Evolutionary conservation across 2,797 vertebrate species (phyloP).

Genomic region (Lindbergichthys nudifrons): DNA sequence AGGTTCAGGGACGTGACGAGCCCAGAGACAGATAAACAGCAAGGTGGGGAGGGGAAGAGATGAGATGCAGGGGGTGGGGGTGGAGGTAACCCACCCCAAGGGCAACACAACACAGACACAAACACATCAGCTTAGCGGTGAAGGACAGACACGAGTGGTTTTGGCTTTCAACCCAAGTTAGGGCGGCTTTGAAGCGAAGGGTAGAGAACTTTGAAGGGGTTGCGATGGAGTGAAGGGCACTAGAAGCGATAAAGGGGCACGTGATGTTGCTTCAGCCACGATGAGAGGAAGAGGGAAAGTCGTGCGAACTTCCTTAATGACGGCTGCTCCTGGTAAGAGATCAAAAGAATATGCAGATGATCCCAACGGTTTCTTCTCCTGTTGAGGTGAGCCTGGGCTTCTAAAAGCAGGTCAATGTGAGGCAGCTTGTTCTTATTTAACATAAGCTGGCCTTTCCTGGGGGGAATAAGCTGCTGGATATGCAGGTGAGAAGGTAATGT

Average conservation of each 20-base stretch:
- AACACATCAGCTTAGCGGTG: slow-evolving; percentile 60
- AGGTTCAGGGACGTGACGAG: slow-evolving; percentile 77
- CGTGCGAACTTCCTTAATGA: slow-evolving; percentile 71
- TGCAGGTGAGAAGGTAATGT: slow-evolving; percentile 32
- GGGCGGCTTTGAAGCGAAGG: slow-evolving; percentile 57
- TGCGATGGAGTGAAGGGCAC: slow-evolving; percentile 35
- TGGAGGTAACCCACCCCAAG: slow-evolving; percentile 70
- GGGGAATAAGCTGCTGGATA: slow-evolving; percentile 6
- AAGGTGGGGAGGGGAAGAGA: slow-evolving; percentile 68
- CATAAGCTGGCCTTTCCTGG: slow-evolving; percentile 29
- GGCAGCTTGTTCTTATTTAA: slow-evolving; percentile 31
- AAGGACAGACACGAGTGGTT: slow-evolving; percentile 66
- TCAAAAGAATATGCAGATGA: slow-evolving; percentile 79
- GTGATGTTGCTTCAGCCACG: slow-evolving; percentile 24
- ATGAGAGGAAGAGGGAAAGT: slow-evolving; percentile 26
- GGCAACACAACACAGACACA: slow-evolving; percentile 68
- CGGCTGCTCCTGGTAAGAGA: slow-evolving; percentile 54
- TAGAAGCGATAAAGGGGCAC: slow-evolving; percentile 10
- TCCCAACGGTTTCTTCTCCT: slow-evolving; percentile 46
- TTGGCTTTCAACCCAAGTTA: slow-evolving; percentile 60
- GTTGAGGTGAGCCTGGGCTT: slow-evolving; percentile 53
- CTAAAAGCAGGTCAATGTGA: slow-evolving; percentile 70
- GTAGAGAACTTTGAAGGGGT: slow-evolving; percentile 36
- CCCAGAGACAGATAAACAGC: slow-evolving; percentile 76
- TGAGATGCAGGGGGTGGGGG: slow-evolving; percentile 49